A percentile compares a stretch with the other conserved stretches of the same genome.
These are phyloP conservation scores for Labia minor DNA, from an alignment of 2,888 invertebrate species.

Conservation along the genomic window DNA sequence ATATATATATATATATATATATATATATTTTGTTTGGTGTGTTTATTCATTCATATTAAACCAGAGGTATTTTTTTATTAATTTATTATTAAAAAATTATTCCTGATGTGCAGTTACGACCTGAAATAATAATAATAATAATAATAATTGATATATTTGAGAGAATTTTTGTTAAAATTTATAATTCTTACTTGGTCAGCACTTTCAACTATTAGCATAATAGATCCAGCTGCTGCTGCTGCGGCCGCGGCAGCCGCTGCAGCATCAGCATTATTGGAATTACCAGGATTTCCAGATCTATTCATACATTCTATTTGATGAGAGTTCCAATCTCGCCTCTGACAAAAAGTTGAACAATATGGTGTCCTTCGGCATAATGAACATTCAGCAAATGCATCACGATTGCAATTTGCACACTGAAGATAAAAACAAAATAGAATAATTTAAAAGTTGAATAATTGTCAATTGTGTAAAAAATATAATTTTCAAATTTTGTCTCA, in stretches of 20 bases:
- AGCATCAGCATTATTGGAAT: conserved; percentile 30
- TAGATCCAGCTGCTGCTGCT: conserved; percentile 40
- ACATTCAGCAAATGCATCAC: conserved; percentile 78
- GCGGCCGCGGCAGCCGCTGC: conserved; percentile 19
- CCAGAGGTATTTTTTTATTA: too few species aligned
- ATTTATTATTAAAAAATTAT: too few species aligned
- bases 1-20: too few species aligned
- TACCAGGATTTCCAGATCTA: conserved; percentile 50
- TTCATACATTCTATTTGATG: conserved; percentile 72
- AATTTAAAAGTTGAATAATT: neutral
- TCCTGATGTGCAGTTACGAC: too few species aligned
- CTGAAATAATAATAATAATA: too few species aligned
- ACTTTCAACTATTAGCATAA: conserved; percentile 78
- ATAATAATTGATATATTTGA: too few species aligned
- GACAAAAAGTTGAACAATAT: conserved; percentile 82
- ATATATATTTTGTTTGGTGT: too few species aligned
- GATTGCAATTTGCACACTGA: conserved; percentile 81
- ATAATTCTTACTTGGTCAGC: conserved; percentile 28
- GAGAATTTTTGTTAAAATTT: too few species aligned
- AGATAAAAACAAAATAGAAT: too few species aligned
- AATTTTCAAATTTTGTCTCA: conserved; percentile 14
- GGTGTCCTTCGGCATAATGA: conserved; percentile 75
- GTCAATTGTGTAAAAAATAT: conserved; percentile 14
- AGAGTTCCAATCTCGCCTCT: conserved; percentile 78
- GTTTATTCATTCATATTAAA: too few species aligned